Evolutionary conservation across 2,888 invertebrate genomes (phyloP), one percentile per base, ranked within the genome.

Genomic region (Adela reaumurella): DNA sequence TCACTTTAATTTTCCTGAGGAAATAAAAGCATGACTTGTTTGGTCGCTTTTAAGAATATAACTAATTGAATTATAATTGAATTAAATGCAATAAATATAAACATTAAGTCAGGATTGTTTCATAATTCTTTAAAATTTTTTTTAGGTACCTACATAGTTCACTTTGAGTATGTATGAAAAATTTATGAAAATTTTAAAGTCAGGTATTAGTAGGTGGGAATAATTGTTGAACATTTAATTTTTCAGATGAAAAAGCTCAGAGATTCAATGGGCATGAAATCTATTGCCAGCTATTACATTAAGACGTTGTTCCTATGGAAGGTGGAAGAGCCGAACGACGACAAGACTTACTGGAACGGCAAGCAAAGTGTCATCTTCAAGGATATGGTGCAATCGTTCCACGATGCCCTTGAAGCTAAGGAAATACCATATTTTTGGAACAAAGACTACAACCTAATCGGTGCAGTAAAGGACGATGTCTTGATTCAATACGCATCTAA

Each of bases 281-380:
- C 58, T 1, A 70, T 84, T 35, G 76, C 81, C 0, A 84, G 84
- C 53, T 84, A 84, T 57, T 83, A 78, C 56, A 81, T 84, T 43
- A 84, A 84, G 58, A 83, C 82, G 0, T 56, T 83, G 2, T 78
- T 78, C 53, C 62, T 83, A 8, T 76, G 79, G 67, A 70, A 74
- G 59, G 60, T 70, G 2, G 57, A 65, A 4, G 59, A 61, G 2
- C 8, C 43, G n/a, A 59, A 56, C n/a, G 59, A 64, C 8, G 61
- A 67, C 49, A 66, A 67, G 45, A 62, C 59, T 14, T 74, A 62
- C 54, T 76, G 74, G 76, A 60, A 66, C 52, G 65, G 59, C 44
- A 70, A 64, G 50, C 42, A 68, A 2, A 68, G 68, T 49, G 50
- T 62, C 1, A 60, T 67, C 1, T 73, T 70, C 55, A 58, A 56